Conservation (phyloP, 2,888 invertebrate species). For the Lithosia quadra region DNA sequence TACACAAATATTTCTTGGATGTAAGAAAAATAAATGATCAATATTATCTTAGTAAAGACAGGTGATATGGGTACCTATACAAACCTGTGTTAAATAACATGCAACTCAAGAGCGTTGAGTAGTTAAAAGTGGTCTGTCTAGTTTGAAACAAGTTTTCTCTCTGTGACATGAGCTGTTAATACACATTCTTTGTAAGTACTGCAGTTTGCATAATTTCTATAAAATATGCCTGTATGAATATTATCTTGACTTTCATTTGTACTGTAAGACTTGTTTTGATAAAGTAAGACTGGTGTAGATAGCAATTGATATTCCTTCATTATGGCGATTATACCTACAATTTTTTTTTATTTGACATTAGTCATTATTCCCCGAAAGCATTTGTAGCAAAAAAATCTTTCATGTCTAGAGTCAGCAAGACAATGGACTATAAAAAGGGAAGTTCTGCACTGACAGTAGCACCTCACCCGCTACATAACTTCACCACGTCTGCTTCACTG, state of each 20-base stretch:
- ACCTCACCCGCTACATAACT: too few relatives aligned
- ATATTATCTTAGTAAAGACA: neutral
- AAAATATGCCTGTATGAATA: neutral
- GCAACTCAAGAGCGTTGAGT: constrained; percentile 14
- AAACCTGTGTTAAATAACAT: neutral
- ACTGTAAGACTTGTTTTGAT: neutral
- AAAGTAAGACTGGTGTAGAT: too few relatives aligned
- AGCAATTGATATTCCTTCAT: neutral
- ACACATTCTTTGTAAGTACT: constrained; percentile 20
- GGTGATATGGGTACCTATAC: neutral
- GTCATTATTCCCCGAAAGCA: too few relatives aligned
- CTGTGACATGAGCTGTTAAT: constrained; percentile 17
- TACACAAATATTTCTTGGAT: too few relatives aligned
- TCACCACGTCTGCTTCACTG: too few relatives aligned
- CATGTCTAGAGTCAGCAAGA: too few relatives aligned
- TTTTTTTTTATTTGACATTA: too few relatives aligned
- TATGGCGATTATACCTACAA: neutral
- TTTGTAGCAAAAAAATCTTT: too few relatives aligned
- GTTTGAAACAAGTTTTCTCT: constrained; percentile 53
- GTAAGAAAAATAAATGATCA: neutral
- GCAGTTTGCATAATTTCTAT: constrained; percentile 5
- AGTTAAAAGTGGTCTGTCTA: constrained; percentile 41
- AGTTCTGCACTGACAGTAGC: too few relatives aligned
- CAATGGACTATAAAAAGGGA: too few relatives aligned
- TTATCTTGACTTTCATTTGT: neutral